Evolutionary conservation across 2,113 vertebrate genomes (phyloP).

Genomic region (Halcyon senegalensis): DNA sequence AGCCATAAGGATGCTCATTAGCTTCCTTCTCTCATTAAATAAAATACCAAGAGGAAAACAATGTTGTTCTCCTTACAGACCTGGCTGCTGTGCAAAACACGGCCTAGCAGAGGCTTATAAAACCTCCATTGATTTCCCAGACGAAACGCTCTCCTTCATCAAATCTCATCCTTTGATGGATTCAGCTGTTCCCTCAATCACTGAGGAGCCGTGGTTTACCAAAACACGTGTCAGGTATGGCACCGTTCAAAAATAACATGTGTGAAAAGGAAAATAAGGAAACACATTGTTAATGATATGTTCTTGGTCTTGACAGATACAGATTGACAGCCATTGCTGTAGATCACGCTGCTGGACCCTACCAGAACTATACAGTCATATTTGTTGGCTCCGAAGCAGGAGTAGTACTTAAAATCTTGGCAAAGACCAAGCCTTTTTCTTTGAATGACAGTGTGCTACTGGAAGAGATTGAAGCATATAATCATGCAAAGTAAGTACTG

Average conservation of each 20-base stretch:
- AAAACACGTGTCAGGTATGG: conserved; percentile 95
- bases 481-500: conserved; percentile 91
- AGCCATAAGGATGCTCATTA: not conserved
- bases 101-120: conserved; percentile 89
- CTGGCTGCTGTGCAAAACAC: conserved; percentile 93
- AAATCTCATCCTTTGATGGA: conserved; percentile 98
- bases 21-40: conserved; percentile 37
- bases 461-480: conserved; percentile 97
- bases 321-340: conserved; percentile 90
- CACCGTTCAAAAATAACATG: not conserved
- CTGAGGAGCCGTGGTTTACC: conserved; percentile 97
- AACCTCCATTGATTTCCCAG: conserved; percentile 96
- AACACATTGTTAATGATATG: not conserved
- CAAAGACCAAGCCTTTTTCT: conserved; percentile 87
- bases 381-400: conserved; percentile 96
- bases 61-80: conserved; percentile 83
- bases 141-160: conserved; percentile 96
- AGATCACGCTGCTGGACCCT: conserved; percentile 90
- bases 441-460: conserved; percentile 92
- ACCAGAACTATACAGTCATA: conserved; percentile 94
- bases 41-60: conserved; percentile 30
- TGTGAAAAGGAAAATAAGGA: not conserved
- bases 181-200: conserved; percentile 88
- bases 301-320: conserved; percentile 80
- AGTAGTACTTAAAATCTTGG: conserved; percentile 93